phyloP scores from a whole-genome alignment of 2,888 invertebrate genomes.

The Mythimna ferrago region DNA sequence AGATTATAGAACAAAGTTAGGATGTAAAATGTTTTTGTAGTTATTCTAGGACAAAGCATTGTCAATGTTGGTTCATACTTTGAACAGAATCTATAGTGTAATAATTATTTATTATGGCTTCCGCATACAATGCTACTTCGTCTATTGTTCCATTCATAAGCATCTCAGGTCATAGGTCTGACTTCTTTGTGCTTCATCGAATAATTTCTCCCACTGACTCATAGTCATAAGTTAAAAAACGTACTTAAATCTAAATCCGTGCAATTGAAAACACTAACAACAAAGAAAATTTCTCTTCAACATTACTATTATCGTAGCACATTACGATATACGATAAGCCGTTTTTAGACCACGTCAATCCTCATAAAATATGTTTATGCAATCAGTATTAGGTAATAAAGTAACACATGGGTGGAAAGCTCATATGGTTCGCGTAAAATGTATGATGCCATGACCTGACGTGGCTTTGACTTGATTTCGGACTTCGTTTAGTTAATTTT shows the following conservation, averaged over 20 bases:
- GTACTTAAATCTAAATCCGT: conserved; percentile 37
- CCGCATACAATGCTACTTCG: conserved; percentile 36
- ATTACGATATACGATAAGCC: conserved; percentile 62
- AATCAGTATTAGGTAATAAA: conserved; percentile 67
- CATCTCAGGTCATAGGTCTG: conserved; percentile 43
- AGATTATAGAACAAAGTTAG: conserved; percentile 3
- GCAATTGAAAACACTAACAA: conserved; percentile 51
- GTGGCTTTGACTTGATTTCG: conserved; percentile 26
- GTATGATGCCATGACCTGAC: conserved; percentile 37
- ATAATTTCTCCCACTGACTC: conserved; percentile 50
- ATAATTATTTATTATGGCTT: conserved; percentile 40
- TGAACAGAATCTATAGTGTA: conserved; percentile 20
- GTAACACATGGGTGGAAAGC: conserved; percentile 58
- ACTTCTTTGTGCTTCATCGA: conserved; percentile 47
- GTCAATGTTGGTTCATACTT: conserved; percentile 11
- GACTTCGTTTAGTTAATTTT: background rate
- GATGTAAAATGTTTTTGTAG: background rate
- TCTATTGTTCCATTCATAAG: conserved; percentile 48
- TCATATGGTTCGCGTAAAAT: conserved; percentile 53
- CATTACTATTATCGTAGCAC: conserved; percentile 54
- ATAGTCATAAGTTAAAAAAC: conserved; percentile 43
- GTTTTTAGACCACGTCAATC: conserved; percentile 60
- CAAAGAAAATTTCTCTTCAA: conserved; percentile 54
- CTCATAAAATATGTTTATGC: conserved; percentile 63
- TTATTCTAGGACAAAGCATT: conserved; percentile 12